Evolutionary conservation across 2,888 invertebrate species (phyloP), one percentile per base, ranked within the genome.

Genomic region (Nyleta sp.): DNA sequence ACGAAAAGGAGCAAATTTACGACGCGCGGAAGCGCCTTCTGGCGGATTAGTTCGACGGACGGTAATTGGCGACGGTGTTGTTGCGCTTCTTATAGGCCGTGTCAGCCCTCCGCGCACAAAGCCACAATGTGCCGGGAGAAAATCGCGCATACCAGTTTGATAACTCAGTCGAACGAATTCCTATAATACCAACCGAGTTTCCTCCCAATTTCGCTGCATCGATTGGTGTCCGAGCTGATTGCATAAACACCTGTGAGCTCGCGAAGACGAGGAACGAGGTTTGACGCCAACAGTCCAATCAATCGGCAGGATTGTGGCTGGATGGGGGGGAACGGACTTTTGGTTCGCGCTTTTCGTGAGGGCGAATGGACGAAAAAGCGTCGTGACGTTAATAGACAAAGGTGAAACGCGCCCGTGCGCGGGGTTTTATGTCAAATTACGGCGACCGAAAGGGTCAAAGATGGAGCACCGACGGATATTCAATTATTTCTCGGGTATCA

Each of bases 131-230:
- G 60, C 44, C 35, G 60, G 10, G 44, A 48, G 59, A 50, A 70
- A 59, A 59, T 59, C 60, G 60, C 52, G 42, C 59, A 60, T 52
- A 60, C 60, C 59, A 52, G n/a, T 60, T 71, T 60, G 70, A 71
- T 71, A 71, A 71, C 22, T 71, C 60, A 60, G 52, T 60, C 44
- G n/a, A 31, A 52, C 15, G 24, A 71, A 60, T 70, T 52, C 68
- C 68, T 68, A 24, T 59, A 57, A 68, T 68, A 59, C 68, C 68
- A 59, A 68, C 57, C 38, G 68, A 68, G 50, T 17, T n/a, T 44
- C 18, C 28, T 13, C 6, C 35, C 28, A 42, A 65, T 31, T 65
- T 65, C 44, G 13, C 3, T 6, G 10, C 64, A 53, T 53, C 42
- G 53, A 65, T 65, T 64, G n/a, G n/a, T 20, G 31, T 40, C 28